Conservation (phyloP, 2,888 invertebrate species). For the Melolontha melolontha region DNA sequence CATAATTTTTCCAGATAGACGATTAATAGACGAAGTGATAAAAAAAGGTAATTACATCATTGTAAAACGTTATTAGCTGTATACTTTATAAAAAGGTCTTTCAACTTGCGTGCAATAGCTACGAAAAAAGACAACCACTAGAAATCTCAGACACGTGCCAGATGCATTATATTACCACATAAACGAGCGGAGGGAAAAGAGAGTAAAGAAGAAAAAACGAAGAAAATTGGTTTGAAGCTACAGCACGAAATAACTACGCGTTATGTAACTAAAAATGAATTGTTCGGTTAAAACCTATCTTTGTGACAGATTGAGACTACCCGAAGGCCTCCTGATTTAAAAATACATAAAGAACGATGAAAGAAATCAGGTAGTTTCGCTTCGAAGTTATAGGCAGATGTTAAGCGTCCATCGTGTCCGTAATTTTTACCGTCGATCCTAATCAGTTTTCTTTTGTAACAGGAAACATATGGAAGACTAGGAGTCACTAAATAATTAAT, state of each 20-base stretch:
- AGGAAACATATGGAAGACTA: conserved; percentile 35
- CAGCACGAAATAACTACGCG: conserved; percentile 2
- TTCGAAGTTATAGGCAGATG: conserved; percentile 18
- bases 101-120: background rate
- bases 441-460: conserved; percentile 19
- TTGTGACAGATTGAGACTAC: conserved; percentile 7
- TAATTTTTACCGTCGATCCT: conserved; percentile 18
- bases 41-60: conserved; percentile 1
- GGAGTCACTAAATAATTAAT: conserved; percentile 22
- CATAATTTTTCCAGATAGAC: background rate
- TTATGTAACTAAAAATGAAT: conserved; percentile 14
- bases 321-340: conserved; percentile 11
- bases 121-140: conserved; percentile 12
- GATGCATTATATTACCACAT: conserved; percentile 13
- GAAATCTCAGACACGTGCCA: conserved; percentile 31
- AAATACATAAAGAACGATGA: conserved; percentile 13
- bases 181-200: background rate
- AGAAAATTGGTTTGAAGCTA: conserved; percentile 18
- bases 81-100: conserved; percentile 1
- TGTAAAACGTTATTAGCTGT: conserved; percentile 7
- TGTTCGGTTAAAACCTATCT: conserved; percentile 22
- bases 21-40: conserved; percentile 8
- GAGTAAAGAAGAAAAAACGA: background rate
- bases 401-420: conserved; percentile 13
- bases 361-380: conserved; percentile 31